Evolutionary conservation across 2,888 invertebrate genomes (phyloP).

Genomic region (Eueremaeus valkanovi): DNA sequence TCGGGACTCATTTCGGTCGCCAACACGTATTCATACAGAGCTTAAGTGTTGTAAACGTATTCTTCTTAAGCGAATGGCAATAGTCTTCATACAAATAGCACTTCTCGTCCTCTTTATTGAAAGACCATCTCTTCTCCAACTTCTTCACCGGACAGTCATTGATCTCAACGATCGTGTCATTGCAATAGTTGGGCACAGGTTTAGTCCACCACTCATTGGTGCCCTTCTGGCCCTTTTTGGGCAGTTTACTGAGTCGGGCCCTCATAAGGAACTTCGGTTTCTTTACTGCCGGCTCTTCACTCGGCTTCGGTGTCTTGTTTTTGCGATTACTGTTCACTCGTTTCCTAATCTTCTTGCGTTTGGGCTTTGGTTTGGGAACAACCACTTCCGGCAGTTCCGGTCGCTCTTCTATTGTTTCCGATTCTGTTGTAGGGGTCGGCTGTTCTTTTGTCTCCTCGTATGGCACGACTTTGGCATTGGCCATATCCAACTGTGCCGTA

Average conservation of each 20-base stretch:
- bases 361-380: background rate
- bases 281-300: background rate
- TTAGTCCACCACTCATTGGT: background rate
- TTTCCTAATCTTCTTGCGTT: background rate
- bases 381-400: background rate
- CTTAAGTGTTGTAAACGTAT: conserved; percentile 9
- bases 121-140: conserved; percentile 17
- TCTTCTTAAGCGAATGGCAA: background rate
- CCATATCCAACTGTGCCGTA: background rate
- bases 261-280: conserved; percentile 12
- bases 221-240: background rate
- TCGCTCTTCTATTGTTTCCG: background rate
- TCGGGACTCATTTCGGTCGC: background rate
- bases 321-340: background rate
- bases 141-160: background rate
- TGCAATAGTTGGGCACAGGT: background rate
- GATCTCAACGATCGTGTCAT: background rate
- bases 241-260: conserved; percentile 10
- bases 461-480: background rate
- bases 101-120: background rate
- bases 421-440: background rate
- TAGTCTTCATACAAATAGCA: conserved; percentile 19
- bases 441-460: background rate
- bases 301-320: background rate
- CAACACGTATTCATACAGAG: conserved; percentile 23